Evolutionary conservation across 2,797 vertebrate species (phyloP).

Genomic region (Gallinago solitaria): DNA sequence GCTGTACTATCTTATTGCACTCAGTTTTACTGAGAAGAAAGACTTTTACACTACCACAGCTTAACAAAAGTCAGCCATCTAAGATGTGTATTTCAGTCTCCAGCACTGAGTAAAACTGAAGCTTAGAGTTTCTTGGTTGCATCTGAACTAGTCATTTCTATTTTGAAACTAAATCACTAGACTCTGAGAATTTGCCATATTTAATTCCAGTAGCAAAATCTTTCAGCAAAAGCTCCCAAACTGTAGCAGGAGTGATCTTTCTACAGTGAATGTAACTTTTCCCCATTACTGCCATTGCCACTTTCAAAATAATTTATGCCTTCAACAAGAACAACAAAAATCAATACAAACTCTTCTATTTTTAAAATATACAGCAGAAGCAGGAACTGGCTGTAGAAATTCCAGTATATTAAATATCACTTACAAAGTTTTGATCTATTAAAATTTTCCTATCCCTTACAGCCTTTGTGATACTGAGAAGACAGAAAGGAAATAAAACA

Average conservation of each 20-base stretch:
- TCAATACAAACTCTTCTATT: not conserved
- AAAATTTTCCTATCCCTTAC: not conserved
- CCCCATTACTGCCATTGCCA: not conserved
- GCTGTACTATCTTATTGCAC: not conserved
- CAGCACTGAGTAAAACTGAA: not conserved
- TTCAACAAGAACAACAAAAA: not conserved
- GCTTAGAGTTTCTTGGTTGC: not conserved
- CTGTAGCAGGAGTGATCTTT: not conserved
- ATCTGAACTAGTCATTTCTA: not conserved
- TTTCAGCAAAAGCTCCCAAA: not conserved
- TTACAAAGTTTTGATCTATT: not conserved
- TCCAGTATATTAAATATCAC: not conserved
- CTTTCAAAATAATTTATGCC: not conserved
- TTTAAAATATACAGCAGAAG: not conserved
- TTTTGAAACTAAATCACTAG: not conserved
- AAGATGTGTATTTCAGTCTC: not conserved
- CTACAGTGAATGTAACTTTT: not conserved
- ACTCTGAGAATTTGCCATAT: not conserved
- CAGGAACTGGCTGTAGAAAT: not conserved
- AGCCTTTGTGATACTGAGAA: not conserved
- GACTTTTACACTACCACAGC: not conserved
- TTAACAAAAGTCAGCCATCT: not conserved
- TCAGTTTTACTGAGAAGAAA: not conserved
- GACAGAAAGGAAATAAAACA: not conserved
- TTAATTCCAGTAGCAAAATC: not conserved